Evolutionary conservation across 30 jellyfish, hydroid and myxozoan genomes (phyloP).

Genomic region (Turritopsis rubra): DNA sequence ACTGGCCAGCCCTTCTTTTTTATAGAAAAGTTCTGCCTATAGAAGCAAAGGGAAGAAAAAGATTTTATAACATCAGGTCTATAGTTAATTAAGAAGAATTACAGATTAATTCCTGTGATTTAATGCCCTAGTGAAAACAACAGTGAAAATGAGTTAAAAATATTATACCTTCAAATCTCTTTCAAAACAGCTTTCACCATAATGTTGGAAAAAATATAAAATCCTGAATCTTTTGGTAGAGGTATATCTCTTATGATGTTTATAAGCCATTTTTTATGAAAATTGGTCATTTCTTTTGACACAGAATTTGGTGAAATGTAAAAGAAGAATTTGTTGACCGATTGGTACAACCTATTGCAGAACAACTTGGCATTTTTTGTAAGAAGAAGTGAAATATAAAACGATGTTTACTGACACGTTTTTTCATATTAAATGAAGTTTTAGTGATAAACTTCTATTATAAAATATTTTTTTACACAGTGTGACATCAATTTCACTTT

Average conservation of each 20-base stretch:
- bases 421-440: no score
- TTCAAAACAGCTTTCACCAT: conserved; percentile 5
- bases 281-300: conserved; percentile 19
- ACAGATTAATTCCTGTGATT: no score
- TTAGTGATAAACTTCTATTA: no score
- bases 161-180: conserved; percentile 19
- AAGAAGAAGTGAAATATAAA: no score
- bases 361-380: no score
- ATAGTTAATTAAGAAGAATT: no score
- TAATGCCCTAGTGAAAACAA: no score
- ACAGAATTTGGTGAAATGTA: conserved; percentile 30
- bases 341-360: conserved; percentile 33
- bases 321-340: conserved; percentile 12
- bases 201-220: conserved; percentile 2
- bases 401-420: no score
- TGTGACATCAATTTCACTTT: no score
- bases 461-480: no score
- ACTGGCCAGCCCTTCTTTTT: conserved; percentile 7
- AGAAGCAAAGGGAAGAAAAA: not conserved
- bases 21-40: conserved; percentile 32
- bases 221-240: conserved; percentile 14
- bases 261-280: conserved; percentile 22
- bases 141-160: no score
- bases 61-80: no score
- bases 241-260: conserved; percentile 2